Conservation (phyloP, 2,797 vertebrate species). For the Neopelma chrysocephalum region DNA sequence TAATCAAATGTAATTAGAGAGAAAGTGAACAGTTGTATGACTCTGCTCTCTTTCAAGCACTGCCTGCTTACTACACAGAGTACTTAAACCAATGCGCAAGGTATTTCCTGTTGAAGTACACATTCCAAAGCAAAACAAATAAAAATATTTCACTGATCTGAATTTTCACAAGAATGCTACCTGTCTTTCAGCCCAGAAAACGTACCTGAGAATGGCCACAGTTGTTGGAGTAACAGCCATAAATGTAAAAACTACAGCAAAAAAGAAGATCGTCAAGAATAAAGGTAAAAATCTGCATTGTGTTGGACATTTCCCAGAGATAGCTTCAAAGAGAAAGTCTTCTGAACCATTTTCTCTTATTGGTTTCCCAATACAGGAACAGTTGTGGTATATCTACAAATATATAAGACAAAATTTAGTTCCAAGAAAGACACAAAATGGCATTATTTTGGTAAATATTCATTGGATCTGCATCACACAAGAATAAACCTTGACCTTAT, state of each 20-base stretch:
- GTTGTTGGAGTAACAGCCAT: slow-evolving; percentile 80
- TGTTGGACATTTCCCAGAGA: slow-evolving; percentile 75
- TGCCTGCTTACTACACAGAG: not conserved
- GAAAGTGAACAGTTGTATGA: not conserved
- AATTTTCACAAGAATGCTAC: not conserved
- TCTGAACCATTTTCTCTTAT: not conserved
- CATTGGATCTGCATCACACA: not conserved
- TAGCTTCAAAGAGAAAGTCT: slow-evolving; percentile 46
- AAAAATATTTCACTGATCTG: not conserved
- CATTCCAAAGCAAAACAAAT: not conserved
- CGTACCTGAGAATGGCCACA: slow-evolving; percentile 79
- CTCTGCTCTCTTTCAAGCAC: not conserved
- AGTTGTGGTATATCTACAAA: slow-evolving; percentile 75
- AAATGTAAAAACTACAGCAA: slow-evolving; percentile 78
- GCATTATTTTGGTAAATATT: not conserved
- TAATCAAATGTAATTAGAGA: not conserved
- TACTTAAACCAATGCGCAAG: not conserved
- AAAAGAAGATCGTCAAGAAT: slow-evolving; percentile 76
- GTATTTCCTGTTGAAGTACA: not conserved
- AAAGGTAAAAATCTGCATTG: slow-evolving; percentile 68
- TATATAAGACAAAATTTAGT: slow-evolving; percentile 13
- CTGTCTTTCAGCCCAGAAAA: not conserved
- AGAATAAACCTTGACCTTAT: not conserved
- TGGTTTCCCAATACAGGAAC: slow-evolving; percentile 73
- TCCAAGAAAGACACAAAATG: not conserved